These are phyloP conservation scores for Hypolimnas misippus DNA, from an alignment of 2,888 invertebrate genomes.

Conservation along the genomic window DNA sequence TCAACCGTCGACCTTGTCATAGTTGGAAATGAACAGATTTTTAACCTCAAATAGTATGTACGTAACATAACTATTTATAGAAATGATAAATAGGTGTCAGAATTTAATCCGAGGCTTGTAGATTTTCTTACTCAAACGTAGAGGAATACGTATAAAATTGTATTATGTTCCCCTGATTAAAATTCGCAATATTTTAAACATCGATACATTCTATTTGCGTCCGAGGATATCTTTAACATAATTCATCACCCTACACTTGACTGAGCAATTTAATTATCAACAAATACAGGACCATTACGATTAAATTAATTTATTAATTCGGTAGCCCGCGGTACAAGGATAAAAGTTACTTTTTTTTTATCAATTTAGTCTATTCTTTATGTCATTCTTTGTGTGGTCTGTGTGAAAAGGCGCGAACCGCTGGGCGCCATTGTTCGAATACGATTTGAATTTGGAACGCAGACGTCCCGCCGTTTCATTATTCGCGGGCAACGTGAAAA, in stretches of 20 bases:
- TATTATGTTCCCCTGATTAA: too few species aligned
- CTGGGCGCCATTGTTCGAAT: constrained; percentile 74
- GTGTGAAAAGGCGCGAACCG: constrained; percentile 69
- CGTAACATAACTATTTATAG: too few species aligned
- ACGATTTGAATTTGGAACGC: constrained; percentile 75
- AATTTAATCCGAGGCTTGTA: too few species aligned
- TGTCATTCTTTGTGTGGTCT: constrained; percentile 70
- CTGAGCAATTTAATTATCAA: constrained; percentile 54
- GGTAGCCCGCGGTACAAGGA: constrained; percentile 65
- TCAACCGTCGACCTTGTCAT: too few species aligned
- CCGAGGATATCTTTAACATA: neutral
- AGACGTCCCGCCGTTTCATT: constrained; percentile 73
- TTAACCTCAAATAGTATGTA: too few species aligned
- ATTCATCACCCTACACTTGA: constrained; percentile 44
- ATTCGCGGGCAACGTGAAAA: constrained; percentile 74
- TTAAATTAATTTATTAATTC: constrained; percentile 64
- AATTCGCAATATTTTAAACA: too few species aligned
- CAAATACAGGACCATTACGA: constrained; percentile 41
- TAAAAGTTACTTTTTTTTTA: constrained; percentile 60
- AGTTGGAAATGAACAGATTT: too few species aligned
- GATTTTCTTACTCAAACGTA: too few species aligned
- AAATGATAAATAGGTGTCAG: too few species aligned
- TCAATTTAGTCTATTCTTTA: constrained; percentile 58
- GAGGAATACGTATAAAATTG: too few species aligned
- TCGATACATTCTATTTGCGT: too few species aligned